A percentile compares a stretch with the other conserved stretches of the same genome.
These are phyloP conservation scores for Cotesia vestalis DNA, from an alignment of 1,140 invertebrate genomes.

Conservation along the genomic window DNA sequence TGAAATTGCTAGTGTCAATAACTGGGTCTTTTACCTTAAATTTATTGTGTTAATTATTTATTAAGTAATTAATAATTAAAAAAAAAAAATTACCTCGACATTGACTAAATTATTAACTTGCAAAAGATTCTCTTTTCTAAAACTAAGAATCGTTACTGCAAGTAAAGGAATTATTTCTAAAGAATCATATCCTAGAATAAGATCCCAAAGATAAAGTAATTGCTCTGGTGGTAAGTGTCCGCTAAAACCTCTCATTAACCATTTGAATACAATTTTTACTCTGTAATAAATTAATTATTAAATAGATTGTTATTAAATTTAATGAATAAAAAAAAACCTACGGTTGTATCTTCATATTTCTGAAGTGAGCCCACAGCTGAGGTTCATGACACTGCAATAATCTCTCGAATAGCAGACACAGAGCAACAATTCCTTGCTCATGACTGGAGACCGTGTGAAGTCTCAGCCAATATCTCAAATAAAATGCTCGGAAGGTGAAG, in stretches of 20 bases:
- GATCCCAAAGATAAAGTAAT: constrained; percentile 90
- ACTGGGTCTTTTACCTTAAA: background rate
- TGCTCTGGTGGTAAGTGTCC: constrained; percentile 93
- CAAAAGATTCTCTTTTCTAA: constrained; percentile 90
- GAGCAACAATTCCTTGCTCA: constrained; percentile 84
- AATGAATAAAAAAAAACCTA: constrained; percentile 68
- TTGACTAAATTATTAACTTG: constrained; percentile 85
- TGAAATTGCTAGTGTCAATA: too few relatives aligned
- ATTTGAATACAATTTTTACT: constrained; percentile 92
- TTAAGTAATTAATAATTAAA: constrained; percentile 17
- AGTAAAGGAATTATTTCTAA: constrained; percentile 88
- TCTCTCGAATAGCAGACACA: constrained; percentile 88
- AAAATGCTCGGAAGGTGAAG: constrained; percentile 90
- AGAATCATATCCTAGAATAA: constrained; percentile 90
- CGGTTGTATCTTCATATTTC: constrained; percentile 88
- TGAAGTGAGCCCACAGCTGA: constrained; percentile 89
- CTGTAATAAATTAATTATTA: constrained; percentile 64
- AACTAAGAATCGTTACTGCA: constrained; percentile 89
- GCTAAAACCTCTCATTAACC: constrained; percentile 94
- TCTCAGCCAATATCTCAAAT: constrained; percentile 89
- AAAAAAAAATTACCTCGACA: constrained; percentile 72
- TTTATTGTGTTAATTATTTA: constrained; percentile 5
- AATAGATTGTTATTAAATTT: too few relatives aligned
- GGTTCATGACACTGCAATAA: constrained; percentile 91
- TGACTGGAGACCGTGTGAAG: constrained; percentile 92